Percentiles rank a stretch among this genome's conserved stretches.
phyloP scores from a whole-genome alignment of 2,888 invertebrate species.

The Agriopis leucophaearia region DNA sequence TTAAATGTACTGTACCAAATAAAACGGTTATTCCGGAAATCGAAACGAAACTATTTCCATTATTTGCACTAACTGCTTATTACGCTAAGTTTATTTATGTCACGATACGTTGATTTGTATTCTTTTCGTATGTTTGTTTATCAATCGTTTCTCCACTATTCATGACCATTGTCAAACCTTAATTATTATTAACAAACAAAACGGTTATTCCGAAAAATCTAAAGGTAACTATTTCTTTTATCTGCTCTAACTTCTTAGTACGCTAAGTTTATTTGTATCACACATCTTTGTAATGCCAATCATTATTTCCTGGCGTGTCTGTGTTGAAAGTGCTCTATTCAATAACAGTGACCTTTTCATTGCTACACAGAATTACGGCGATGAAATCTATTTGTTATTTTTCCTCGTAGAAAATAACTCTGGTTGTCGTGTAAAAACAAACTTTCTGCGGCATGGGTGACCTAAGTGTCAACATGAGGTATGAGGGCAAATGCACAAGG shows the following conservation, averaged over 20 bases:
- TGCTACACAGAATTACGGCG: constrained; percentile 6
- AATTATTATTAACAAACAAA: neutral
- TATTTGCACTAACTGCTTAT: neutral
- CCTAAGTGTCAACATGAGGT: neutral
- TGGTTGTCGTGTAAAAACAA: constrained; percentile 3
- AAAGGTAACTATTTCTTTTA: neutral
- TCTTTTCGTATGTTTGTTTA: too few relatives aligned
- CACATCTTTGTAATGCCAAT: constrained; percentile 4
- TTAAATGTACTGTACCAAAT: neutral
- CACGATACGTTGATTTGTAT: neutral
- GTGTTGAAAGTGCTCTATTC: constrained; percentile 10
- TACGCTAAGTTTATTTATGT: neutral
- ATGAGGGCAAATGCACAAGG: constrained; percentile 10
- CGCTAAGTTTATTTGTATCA: neutral
- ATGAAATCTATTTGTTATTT: constrained; percentile 12
- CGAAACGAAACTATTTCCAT: neutral
- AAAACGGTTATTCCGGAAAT: neutral
- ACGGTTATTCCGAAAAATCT: neutral
- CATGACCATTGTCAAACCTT: too few relatives aligned
- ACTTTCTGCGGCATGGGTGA: constrained; percentile 2
- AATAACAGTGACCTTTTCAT: constrained; percentile 16
- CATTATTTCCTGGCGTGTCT: constrained; percentile 14
- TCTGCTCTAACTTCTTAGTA: neutral
- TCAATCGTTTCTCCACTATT: too few relatives aligned
- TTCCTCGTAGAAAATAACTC: constrained; percentile 12